Conservation (phyloP, 2,797 vertebrate species). For the Peromyscus nudipes region DNA sequence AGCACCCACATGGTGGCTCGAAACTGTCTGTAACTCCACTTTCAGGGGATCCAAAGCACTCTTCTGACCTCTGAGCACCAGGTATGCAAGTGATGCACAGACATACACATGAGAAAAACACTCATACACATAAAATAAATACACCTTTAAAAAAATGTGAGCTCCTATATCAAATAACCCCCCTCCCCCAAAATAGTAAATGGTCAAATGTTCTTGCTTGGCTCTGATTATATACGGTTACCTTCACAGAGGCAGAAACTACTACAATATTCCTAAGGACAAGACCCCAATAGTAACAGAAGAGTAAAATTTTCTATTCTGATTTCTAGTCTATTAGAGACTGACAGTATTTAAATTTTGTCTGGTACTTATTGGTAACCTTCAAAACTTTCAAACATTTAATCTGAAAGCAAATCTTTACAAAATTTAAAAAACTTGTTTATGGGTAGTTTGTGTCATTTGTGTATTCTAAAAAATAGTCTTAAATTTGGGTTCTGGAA, state of each 20-base stretch:
- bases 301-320: slow-evolving; percentile 43
- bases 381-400: neutral
- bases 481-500: slow-evolving; percentile 42
- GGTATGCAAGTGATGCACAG: neutral
- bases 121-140: neutral
- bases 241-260: neutral
- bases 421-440: neutral
- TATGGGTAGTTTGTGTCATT: slow-evolving; percentile 25
- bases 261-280: neutral
- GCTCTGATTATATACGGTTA: slow-evolving; percentile 19
- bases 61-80: neutral
- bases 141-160: neutral
- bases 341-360: slow-evolving; percentile 41
- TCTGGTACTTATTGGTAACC: neutral
- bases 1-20: neutral
- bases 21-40: neutral
- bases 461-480: neutral
- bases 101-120: neutral
- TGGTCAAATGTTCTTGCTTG: slow-evolving; percentile 29
- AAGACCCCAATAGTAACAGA: slow-evolving; percentile 8
- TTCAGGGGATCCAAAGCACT: neutral
- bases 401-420: slow-evolving; percentile 21
- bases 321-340: slow-evolving; percentile 28
- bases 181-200: neutral
- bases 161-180: neutral